Conservation (phyloP, 2,113 vertebrate genomes). For the Pholis gunnellus region DNA sequence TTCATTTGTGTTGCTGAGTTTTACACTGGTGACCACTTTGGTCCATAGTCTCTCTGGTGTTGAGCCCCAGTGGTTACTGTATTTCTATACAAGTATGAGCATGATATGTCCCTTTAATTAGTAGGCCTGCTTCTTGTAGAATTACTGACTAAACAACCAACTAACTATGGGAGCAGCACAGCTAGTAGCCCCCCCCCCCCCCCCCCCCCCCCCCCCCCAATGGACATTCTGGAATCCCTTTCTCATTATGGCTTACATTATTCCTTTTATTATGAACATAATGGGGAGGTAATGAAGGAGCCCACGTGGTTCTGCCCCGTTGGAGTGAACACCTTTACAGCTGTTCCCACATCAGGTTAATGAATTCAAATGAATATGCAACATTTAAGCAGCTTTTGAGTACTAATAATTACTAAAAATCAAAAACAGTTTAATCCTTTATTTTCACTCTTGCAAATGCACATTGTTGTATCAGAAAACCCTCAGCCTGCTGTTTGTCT, state of each 20-base stretch:
- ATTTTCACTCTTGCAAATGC: not conserved
- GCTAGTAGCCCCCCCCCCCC: no score
- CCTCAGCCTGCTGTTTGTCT: not conserved
- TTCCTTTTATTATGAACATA: conserved; percentile 31
- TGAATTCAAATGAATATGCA: no score
- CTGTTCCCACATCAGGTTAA: not conserved
- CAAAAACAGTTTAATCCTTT: not conserved
- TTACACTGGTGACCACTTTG: no score
- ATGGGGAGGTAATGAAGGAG: not conserved
- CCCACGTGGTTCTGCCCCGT: conserved; percentile 9
- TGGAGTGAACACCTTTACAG: not conserved
- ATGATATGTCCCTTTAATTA: no score
- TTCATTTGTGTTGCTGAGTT: no score
- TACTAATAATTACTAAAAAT: not conserved
- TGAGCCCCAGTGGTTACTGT: no score
- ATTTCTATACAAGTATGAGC: no score
- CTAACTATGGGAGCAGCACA: no score
- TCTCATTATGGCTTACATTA: conserved; percentile 5
- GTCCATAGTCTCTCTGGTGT: no score
- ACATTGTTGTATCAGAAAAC: not conserved
- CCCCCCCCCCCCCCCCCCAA: no score
- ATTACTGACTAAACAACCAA: no score
- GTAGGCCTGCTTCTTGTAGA: no score
- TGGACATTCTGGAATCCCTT: not conserved
- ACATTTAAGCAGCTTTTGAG: not conserved